Evolutionary conservation across 2,797 vertebrate species (phyloP).

Genomic region (Sebastes hubbsi): DNA sequence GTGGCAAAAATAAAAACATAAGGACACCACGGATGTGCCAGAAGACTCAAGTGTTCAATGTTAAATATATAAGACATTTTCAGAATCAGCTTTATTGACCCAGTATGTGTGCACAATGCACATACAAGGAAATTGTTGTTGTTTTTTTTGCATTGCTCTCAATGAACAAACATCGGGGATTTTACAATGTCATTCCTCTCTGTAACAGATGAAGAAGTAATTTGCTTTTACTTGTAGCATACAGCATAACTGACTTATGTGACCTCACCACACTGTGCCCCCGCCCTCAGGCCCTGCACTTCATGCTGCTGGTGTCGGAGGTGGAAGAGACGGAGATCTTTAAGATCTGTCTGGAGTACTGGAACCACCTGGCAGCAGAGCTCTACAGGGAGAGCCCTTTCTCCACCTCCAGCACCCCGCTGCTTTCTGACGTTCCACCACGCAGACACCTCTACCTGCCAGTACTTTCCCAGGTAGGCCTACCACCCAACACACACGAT

Average conservation of each 20-base stretch:
- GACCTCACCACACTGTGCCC: background rate
- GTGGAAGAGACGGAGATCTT: conserved; percentile 99
- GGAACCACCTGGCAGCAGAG: conserved; percentile 98
- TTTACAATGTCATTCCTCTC: background rate
- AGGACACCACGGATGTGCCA: too few species aligned
- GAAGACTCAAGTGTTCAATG: background rate
- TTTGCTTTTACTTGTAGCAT: background rate
- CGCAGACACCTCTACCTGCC: conserved; percentile 95
- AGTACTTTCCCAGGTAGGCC: conserved; percentile 91
- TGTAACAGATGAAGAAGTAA: background rate
- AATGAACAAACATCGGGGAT: background rate
- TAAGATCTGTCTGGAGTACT: conserved; percentile 98
- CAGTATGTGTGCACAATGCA: too few species aligned
- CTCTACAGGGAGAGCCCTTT: conserved; percentile 97
- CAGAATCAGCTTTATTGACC: background rate
- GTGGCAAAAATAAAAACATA: background rate
- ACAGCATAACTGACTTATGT: background rate
- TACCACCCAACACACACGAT: background rate
- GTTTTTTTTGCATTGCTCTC: background rate
- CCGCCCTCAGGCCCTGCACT: conserved; percentile 67
- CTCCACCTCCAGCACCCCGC: conserved; percentile 92
- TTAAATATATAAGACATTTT: background rate
- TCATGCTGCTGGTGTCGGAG: conserved; percentile 96
- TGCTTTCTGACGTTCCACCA: conserved; percentile 95
- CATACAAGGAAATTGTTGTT: too few species aligned